Conservation (phyloP, 2,888 invertebrate species). For the Amiota communis region DNA sequence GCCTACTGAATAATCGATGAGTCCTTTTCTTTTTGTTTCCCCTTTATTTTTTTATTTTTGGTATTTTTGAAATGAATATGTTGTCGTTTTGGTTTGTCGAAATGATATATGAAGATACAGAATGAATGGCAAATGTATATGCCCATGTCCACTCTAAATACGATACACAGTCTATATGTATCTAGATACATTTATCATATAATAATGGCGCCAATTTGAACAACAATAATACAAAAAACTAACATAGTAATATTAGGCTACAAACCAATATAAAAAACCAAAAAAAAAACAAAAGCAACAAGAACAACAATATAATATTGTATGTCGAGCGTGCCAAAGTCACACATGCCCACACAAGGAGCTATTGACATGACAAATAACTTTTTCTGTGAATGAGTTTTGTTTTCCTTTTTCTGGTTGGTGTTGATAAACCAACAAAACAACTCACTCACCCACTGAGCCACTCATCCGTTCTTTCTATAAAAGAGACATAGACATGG, state of each 20-base stretch:
- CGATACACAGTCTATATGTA: slow-evolving; percentile 28
- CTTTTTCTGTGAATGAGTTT: slow-evolving; percentile 34
- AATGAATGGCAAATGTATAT: slow-evolving; percentile 38
- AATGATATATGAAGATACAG: not conserved
- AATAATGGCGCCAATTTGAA: slow-evolving; percentile 46
- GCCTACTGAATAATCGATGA: slow-evolving; percentile 51
- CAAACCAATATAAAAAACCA: not conserved
- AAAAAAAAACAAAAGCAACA: not conserved
- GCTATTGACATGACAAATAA: slow-evolving; percentile 53
- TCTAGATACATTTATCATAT: slow-evolving; percentile 22
- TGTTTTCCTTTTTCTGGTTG: slow-evolving; percentile 19
- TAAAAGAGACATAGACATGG: not conserved
- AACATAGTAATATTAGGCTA: too few relatives aligned
- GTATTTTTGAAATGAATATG: slow-evolving; percentile 19
- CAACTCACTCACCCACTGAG: not conserved
- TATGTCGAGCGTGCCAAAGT: not conserved
- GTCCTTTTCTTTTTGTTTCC: slow-evolving; percentile 18
- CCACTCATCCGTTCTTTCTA: not conserved
- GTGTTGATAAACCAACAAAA: slow-evolving; percentile 16
- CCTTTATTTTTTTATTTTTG: slow-evolving; percentile 29
- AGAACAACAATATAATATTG: slow-evolving; percentile 8
- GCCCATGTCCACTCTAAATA: slow-evolving; percentile 31
- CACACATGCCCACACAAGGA: slow-evolving; percentile 25
- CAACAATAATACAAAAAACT: slow-evolving; percentile 21
- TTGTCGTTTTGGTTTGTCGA: slow-evolving; percentile 34